Conservation (phyloP, 1,140 invertebrate species). For the Vanessa atalanta region DNA sequence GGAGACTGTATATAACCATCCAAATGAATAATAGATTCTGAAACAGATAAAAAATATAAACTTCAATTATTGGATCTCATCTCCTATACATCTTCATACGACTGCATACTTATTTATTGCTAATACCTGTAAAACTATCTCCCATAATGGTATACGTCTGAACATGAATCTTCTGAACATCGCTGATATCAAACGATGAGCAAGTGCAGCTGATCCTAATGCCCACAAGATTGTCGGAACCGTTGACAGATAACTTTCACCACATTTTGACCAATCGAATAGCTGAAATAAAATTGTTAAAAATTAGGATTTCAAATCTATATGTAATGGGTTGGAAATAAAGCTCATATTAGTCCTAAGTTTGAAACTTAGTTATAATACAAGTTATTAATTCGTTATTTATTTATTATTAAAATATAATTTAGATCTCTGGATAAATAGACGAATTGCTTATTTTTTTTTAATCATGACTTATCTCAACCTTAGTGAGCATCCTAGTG, state of each 20-base stretch:
- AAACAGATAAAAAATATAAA: constrained; percentile 18
- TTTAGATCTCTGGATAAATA: too few relatives aligned
- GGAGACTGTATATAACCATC: constrained; percentile 72
- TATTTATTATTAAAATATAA: too few relatives aligned
- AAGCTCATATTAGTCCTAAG: too few relatives aligned
- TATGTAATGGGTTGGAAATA: not conserved
- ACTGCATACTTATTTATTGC: not conserved
- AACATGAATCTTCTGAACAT: constrained; percentile 68
- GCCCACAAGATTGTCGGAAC: constrained; percentile 68
- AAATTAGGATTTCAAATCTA: not conserved
- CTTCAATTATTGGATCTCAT: not conserved
- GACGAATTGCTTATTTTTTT: too few relatives aligned
- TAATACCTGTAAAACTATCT: constrained; percentile 27
- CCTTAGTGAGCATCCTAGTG: too few relatives aligned
- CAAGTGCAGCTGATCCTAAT: constrained; percentile 57
- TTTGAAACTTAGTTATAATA: too few relatives aligned
- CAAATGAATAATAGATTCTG: constrained; percentile 70
- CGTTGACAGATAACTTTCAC: constrained; percentile 80
- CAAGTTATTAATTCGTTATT: too few relatives aligned
- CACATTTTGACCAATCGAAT: constrained; percentile 65
- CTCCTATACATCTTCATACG: not conserved
- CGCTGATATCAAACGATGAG: constrained; percentile 53
- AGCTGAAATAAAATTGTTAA: constrained; percentile 44
- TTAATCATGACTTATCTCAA: too few relatives aligned
- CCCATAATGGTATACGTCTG: constrained; percentile 64